These are phyloP conservation scores for Periophthalmus magnuspinnatus DNA, from an alignment of 2,797 vertebrate genomes.

Conservation along the genomic window DNA sequence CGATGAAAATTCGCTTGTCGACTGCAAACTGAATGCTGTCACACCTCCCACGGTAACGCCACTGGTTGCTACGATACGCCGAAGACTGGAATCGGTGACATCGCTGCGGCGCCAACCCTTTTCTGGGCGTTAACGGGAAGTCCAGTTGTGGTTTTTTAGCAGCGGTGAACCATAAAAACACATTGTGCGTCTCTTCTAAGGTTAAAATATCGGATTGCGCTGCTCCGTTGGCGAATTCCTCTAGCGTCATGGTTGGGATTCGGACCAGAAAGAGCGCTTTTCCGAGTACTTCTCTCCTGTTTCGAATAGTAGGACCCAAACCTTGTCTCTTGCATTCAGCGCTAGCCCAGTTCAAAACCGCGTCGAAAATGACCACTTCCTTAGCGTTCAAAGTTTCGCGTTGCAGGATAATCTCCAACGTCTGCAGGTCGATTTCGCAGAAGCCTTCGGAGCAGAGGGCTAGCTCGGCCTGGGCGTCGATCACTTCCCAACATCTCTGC, in stretches of 20 bases:
- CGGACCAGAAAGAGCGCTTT: conserved; percentile 90
- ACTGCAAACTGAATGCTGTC: conserved; percentile 98
- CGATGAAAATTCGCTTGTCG: conserved; percentile 93
- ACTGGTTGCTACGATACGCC: conserved; percentile 96
- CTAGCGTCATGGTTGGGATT: conserved; percentile 91
- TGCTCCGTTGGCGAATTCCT: conserved; percentile 93
- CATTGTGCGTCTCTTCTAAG: conserved; percentile 90
- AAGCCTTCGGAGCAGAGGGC: conserved; percentile 92
- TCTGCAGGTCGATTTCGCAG: conserved; percentile 91
- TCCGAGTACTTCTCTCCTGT: conserved; percentile 86
- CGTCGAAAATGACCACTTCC: conserved; percentile 92
- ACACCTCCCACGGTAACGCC: conserved; percentile 94
- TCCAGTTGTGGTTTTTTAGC: conserved; percentile 89
- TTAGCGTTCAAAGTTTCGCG: conserved; percentile 92
- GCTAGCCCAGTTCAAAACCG: conserved; percentile 88
- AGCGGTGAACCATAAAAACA: conserved; percentile 98
- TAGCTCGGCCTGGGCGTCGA: conserved; percentile 97
- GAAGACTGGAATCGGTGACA: conserved; percentile 96
- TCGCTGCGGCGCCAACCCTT: conserved; percentile 84
- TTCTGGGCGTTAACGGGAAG: conserved; percentile 83
- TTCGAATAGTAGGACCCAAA: conserved; percentile 75
- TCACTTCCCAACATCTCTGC: conserved; percentile 97
- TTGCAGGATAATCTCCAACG: conserved; percentile 89
- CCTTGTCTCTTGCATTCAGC: conserved; percentile 91
- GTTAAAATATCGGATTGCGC: conserved; percentile 94